Conservation (phyloP, 2,797 vertebrate species). For the Rallus crepitans region DNA sequence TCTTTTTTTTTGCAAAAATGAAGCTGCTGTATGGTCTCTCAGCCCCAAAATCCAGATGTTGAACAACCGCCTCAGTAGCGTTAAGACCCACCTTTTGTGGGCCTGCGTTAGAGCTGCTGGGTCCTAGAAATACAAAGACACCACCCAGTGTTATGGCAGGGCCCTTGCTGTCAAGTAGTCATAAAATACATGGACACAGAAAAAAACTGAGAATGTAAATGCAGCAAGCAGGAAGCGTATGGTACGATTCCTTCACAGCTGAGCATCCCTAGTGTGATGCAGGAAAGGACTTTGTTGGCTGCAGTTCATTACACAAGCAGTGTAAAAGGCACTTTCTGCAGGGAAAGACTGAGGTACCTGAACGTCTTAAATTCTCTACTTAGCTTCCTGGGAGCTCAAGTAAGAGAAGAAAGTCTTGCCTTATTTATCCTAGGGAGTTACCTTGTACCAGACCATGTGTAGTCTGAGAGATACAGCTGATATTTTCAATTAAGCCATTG, state of each 20-base stretch:
- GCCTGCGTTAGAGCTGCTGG: neutral
- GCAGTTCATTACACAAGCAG: neutral
- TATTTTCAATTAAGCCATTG: conserved; percentile 13
- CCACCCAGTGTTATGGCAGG: neutral
- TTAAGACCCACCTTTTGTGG: neutral
- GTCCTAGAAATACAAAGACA: neutral
- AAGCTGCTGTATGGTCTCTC: neutral
- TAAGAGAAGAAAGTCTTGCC: conserved; percentile 78
- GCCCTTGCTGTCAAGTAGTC: neutral
- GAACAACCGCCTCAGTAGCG: neutral
- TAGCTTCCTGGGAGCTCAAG: conserved; percentile 74
- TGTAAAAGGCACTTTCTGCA: neutral
- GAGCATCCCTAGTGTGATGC: neutral
- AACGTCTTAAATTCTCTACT: neutral
- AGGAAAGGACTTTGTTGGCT: neutral
- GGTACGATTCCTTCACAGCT: neutral
- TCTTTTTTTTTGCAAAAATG: neutral
- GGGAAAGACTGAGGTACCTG: neutral
- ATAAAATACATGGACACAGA: neutral
- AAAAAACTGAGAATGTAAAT: neutral
- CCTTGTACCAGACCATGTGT: neutral
- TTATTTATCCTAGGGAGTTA: conserved; percentile 73
- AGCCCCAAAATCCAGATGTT: neutral
- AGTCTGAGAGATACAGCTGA: neutral
- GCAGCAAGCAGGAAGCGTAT: neutral